These are phyloP conservation scores for Xiphorhynchus erythropygius DNA, from an alignment of 2,797 vertebrate species.

Conservation along the genomic window DNA sequence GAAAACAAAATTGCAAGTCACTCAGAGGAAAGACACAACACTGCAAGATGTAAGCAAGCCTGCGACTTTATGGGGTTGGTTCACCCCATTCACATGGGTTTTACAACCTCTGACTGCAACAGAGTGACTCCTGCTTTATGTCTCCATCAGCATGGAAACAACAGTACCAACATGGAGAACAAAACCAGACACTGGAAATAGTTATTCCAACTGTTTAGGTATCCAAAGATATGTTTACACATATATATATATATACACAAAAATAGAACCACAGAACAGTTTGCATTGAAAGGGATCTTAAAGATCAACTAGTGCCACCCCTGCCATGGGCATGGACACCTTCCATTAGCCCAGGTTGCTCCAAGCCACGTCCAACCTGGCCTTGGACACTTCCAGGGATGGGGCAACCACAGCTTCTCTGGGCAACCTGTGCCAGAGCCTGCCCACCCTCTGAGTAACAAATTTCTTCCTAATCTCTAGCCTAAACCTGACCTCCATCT, in stretches of 20 bases:
- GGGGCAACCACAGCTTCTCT: neutral
- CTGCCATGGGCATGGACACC: neutral
- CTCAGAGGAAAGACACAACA: neutral
- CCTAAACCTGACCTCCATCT: neutral
- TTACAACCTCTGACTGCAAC: neutral
- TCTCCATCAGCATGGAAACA: neutral
- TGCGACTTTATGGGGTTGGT: fast-evolving
- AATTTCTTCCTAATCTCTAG: neutral
- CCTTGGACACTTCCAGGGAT: neutral
- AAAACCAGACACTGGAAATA: neutral
- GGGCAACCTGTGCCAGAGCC: fast-evolving
- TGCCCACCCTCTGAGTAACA: fast-evolving
- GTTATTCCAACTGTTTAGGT: neutral
- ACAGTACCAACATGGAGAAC: neutral
- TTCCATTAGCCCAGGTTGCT: neutral
- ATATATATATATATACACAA: fast-evolving
- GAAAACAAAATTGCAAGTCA: fast-evolving
- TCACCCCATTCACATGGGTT: fast-evolving
- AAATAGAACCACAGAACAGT: neutral
- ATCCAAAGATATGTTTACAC: fast-evolving
- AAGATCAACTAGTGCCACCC: neutral
- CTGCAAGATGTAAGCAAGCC: neutral
- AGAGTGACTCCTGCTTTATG: neutral
- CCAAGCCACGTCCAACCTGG: fast-evolving
- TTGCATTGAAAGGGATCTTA: neutral